phyloP scores from a whole-genome alignment of 2,113 vertebrate genomes.

The Lophura nycthemera region DNA sequence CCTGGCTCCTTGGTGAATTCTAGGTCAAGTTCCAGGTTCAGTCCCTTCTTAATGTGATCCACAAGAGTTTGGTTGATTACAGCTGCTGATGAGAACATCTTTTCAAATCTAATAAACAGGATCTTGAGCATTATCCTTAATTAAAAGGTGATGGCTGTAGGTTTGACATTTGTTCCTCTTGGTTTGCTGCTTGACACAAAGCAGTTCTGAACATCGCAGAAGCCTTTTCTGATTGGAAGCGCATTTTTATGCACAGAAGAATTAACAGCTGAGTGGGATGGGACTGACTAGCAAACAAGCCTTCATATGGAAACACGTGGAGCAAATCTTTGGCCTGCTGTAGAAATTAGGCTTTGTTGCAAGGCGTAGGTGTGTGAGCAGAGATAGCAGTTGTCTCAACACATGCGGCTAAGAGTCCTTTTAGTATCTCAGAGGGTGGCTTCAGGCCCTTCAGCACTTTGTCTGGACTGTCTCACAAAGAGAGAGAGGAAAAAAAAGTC shows the following conservation, averaged over 20 bases:
- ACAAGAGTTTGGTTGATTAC: neutral
- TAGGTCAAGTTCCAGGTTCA: neutral
- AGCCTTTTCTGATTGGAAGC: neutral
- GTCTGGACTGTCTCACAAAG: slow-evolving; percentile 78
- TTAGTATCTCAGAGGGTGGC: slow-evolving; percentile 56
- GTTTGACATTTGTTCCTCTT: slow-evolving; percentile 37
- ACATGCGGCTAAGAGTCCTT: neutral
- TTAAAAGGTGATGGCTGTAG: slow-evolving; percentile 57
- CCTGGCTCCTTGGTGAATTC: neutral
- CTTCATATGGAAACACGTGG: neutral
- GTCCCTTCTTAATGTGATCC: neutral
- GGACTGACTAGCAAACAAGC: neutral
- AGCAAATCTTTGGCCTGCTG: neutral
- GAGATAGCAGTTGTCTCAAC: slow-evolving; percentile 19
- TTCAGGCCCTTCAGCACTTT: slow-evolving; percentile 74
- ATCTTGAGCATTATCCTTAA: neutral
- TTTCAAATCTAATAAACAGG: neutral
- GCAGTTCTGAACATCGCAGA: slow-evolving; percentile 15
- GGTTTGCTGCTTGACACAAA: slow-evolving; percentile 65
- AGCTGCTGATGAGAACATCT: neutral
- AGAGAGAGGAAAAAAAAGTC: neutral
- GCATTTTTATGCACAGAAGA: neutral
- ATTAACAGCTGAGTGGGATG: neutral
- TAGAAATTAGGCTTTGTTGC: slow-evolving; percentile 9
- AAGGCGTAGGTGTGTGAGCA: slow-evolving; percentile 41